phyloP scores from a whole-genome alignment of 2,113 vertebrate species.

The Upupa epops region DNA sequence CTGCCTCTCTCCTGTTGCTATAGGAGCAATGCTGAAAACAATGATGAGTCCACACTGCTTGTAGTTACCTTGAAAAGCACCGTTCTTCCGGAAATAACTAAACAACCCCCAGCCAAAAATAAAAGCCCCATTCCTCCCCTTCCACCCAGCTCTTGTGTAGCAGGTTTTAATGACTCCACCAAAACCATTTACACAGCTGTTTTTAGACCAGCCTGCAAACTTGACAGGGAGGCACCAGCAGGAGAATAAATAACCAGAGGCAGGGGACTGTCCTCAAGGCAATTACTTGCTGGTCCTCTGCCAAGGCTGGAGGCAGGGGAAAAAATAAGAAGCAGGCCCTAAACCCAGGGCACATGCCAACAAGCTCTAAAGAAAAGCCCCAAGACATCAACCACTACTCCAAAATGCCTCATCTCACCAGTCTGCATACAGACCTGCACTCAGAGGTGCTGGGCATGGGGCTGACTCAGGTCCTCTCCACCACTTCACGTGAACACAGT shows the following conservation, averaged over 20 bases:
- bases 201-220: neutral
- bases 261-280: neutral
- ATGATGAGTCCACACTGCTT: neutral
- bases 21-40: neutral
- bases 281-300: neutral
- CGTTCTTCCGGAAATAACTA: neutral
- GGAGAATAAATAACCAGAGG: neutral
- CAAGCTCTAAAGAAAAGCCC: neutral
- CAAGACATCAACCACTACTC: neutral
- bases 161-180: neutral
- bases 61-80: neutral
- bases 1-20: neutral
- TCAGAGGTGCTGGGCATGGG: rapidly evolving
- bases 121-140: neutral
- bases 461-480: rapidly evolving
- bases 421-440: rapidly evolving
- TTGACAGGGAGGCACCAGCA: neutral
- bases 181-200: neutral
- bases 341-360: neutral
- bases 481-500: neutral
- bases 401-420: rapidly evolving
- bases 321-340: neutral
- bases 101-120: neutral
- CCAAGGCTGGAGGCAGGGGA: neutral
- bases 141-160: rapidly evolving